Evolutionary conservation across 2,113 vertebrate species (phyloP).

Genomic region (Microtus richardsoni): DNA sequence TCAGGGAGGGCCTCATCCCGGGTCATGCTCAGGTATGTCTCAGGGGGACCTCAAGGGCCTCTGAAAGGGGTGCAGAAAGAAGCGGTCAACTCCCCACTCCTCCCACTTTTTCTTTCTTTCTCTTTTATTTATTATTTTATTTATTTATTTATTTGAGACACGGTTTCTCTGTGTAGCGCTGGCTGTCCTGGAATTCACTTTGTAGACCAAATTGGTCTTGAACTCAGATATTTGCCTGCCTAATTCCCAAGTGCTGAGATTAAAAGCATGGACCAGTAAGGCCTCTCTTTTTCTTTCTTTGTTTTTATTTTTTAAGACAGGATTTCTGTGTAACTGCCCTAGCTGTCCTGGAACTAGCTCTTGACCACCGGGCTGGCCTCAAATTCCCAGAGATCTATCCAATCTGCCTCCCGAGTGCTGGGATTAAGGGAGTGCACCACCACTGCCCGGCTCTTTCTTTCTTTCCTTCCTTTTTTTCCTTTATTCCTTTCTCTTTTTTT

Average conservation of each 20-base stretch:
- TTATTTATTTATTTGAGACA: not conserved
- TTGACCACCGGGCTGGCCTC: not conserved
- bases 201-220: no score
- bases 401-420: not conserved
- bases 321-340: not conserved
- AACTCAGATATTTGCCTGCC: not conserved
- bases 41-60: not conserved
- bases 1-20: constrained; percentile 92
- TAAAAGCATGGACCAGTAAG: not conserved
- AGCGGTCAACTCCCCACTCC: not conserved
- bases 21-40: constrained; percentile 84
- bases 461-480: no score
- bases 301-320: not conserved
- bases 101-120: not conserved
- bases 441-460: not conserved
- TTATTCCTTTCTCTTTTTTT: no score
- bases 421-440: not conserved
- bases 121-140: not conserved
- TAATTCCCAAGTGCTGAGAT: not conserved
- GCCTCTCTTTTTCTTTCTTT: not conserved
- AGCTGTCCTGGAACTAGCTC: not conserved
- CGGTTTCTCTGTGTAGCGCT: no score
- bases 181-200: not conserved
- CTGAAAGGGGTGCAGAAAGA: not conserved
- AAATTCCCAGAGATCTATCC: not conserved